phyloP scores from a whole-genome alignment of 1,140 invertebrate genomes.

The Bombus haemorrhoidalis region DNA sequence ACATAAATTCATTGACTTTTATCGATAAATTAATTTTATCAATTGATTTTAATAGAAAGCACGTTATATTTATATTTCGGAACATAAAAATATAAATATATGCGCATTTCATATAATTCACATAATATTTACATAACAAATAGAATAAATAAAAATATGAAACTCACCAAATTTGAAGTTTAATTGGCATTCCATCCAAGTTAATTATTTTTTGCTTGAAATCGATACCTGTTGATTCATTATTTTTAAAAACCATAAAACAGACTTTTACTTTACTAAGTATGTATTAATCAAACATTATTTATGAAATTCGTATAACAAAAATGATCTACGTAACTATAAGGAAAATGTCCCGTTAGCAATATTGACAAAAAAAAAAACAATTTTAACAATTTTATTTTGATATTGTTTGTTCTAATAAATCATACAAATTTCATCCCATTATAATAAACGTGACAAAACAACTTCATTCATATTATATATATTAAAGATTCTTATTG shows the following conservation, averaged over 20 bases:
- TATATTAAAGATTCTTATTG: not conserved
- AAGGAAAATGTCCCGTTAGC: not conserved
- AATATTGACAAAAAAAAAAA: no score
- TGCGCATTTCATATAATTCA: not conserved
- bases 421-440: not conserved
- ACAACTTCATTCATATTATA: not conserved
- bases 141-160: not conserved
- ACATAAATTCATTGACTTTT: not conserved
- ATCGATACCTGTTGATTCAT: constrained; percentile 88
- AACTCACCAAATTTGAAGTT: constrained; percentile 94
- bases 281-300: not conserved
- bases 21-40: not conserved
- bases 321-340: not conserved
- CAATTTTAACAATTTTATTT: no score
- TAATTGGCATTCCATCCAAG: constrained; percentile 92
- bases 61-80: not conserved
- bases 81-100: not conserved
- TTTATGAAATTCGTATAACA: not conserved
- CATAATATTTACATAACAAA: not conserved
- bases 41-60: not conserved
- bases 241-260: constrained; percentile 16
- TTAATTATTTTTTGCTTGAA: constrained; percentile 96
- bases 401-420: not conserved
- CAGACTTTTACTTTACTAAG: not conserved
- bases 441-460: not conserved